Base-by-base conservation (phyloP, 2,113 vertebrate genomes). In the Theristicus caerulescens region DNA sequence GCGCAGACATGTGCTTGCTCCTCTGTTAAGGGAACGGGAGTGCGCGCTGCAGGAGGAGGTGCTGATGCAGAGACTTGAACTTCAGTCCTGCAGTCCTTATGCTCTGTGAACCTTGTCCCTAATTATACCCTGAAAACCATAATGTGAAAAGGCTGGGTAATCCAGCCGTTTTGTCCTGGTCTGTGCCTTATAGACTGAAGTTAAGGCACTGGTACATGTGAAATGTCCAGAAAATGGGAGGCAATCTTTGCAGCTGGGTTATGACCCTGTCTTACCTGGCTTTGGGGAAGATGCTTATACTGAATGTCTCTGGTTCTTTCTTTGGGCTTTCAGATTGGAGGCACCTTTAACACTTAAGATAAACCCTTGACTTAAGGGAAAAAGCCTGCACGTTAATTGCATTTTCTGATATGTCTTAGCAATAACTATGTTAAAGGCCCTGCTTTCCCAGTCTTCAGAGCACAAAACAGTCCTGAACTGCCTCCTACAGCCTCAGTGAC, bases 321-420 rank as follows among this genome's bases (percentile, higher is more conserved):
- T 71, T 38, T 73, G 67, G 83, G 47, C 27, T 82, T 96, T 94
- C 54, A 89, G 51, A 44, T 71, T 42, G 22, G 76, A 83, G 36
- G 17, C 6, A 6, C 19, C 54, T 95, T 89, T 91, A 72, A 76
- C 51, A n/a, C 40, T 93, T 93, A 59, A 86, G 71, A 73, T 82
- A 78, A 91, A 87, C 36, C 14, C 11, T 51, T 86, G 59, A 69
- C 36, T 95, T 90, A 52, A 76, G 47, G 78, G 62, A 54, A 88
- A 69, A 90, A 87, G 32, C n/a, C 49, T 93, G 14, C 18, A 13
- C 36, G 21, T 32, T 91, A 72, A 76, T 76, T 91, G 40, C 25
- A 40, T 95, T 95, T 95, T 88, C 84, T 93, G 70, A 40, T 88
- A 38, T 16, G 17, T 69, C 73, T 94, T 67, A 72, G 82, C 52